A percentile compares a stretch with the other conserved stretches of the same genome.
Evolutionary conservation across 2,797 vertebrate species (phyloP).

Genomic region (Tamandua tetradactyla): DNA sequence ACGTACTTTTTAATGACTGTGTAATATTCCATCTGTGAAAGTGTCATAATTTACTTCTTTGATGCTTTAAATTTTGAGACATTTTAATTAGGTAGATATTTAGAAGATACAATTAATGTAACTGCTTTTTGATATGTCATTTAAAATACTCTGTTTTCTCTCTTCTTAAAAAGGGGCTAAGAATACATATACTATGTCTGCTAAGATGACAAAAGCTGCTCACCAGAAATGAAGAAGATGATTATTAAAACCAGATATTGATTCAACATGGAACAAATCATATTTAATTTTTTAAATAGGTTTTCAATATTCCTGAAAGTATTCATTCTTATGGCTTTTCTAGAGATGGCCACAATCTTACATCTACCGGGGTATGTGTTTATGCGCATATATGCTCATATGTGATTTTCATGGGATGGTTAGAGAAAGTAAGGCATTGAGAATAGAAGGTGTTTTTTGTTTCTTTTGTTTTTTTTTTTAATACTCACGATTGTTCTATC

Average conservation of each 20-base stretch:
- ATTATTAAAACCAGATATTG: background rate
- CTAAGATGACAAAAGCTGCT: background rate
- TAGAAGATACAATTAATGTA: slow-evolving; percentile 39
- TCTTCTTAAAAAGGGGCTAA: background rate
- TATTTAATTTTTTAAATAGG: background rate
- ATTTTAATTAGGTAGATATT: background rate
- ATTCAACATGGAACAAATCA: background rate
- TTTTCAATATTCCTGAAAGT: background rate
- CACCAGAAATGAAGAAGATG: background rate
- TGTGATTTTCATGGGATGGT: background rate
- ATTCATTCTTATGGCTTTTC: background rate
- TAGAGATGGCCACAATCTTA: background rate
- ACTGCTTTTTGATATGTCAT: background rate
- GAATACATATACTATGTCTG: background rate
- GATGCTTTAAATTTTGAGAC: slow-evolving; percentile 23
- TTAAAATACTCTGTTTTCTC: slow-evolving; percentile 32
- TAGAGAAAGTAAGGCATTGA: background rate
- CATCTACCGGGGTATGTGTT: background rate
- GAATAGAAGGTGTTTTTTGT: too few relatives aligned
- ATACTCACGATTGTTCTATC: background rate
- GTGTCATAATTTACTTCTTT: too few relatives aligned
- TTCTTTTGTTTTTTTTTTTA: too few relatives aligned
- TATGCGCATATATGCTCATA: background rate
- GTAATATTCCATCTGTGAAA: too few relatives aligned
- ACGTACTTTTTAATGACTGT: too few relatives aligned